phyloP scores from a whole-genome alignment of 2,888 invertebrate species.

The Hirudinaria manillensis region DNA sequence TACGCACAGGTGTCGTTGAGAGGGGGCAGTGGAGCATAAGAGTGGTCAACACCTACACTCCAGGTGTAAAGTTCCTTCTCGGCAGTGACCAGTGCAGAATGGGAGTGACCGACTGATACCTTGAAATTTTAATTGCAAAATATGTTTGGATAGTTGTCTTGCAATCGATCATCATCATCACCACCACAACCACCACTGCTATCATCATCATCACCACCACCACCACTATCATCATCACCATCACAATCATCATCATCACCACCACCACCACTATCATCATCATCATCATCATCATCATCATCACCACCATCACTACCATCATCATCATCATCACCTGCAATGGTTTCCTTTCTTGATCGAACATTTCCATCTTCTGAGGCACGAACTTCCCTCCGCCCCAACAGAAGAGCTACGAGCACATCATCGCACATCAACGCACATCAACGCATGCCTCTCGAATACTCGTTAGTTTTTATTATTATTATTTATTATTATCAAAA shows the following conservation, averaged over 20 bases:
- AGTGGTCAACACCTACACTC: constrained; percentile 44
- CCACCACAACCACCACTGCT: neutral
- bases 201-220: constrained; percentile 2
- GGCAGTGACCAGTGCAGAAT: constrained; percentile 53
- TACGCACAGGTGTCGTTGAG: neutral
- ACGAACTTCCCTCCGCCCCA: constrained; percentile 53
- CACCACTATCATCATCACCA: constrained; percentile 17
- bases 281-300: constrained; percentile 26
- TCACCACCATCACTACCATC: constrained; percentile 14
- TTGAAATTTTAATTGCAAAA: too few relatives aligned
- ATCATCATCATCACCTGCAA: constrained; percentile 43
- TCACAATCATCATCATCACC: constrained; percentile 25
- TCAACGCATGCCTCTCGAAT: neutral
- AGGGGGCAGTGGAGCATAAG: neutral
- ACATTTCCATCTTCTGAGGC: constrained; percentile 51
- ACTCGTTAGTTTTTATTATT: too few relatives aligned
- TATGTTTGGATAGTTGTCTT: neutral
- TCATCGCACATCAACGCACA: neutral
- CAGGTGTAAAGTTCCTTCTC: constrained; percentile 54
- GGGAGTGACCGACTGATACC: constrained; percentile 49
- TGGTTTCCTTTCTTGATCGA: constrained; percentile 49
- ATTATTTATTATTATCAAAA: too few relatives aligned
- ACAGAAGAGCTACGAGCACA: constrained; percentile 46
- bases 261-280: constrained; percentile 29
- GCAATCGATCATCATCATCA: constrained; percentile 14